These are phyloP conservation scores for Megalurothrips usitatus DNA, from an alignment of 2,888 invertebrate genomes.

Conservation along the genomic window DNA sequence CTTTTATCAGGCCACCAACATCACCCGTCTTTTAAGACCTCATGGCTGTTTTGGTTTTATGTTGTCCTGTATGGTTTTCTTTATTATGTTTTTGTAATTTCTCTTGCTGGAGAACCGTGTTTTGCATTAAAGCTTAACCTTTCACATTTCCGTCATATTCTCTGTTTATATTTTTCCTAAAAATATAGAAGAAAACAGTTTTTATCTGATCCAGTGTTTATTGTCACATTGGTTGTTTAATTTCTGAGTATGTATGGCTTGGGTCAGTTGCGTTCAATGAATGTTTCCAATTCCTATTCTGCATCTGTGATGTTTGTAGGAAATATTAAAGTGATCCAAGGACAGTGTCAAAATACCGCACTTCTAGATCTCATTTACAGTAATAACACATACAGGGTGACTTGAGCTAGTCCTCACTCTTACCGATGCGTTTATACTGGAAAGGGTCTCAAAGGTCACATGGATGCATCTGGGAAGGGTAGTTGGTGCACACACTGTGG, in stretches of 20 bases:
- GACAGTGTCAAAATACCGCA: no score
- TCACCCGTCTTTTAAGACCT: neutral
- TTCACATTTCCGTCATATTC: neutral
- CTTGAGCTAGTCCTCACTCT: neutral
- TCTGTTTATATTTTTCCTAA: neutral
- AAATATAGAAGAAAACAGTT: neutral
- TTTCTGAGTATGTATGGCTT: no score
- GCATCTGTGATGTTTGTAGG: no score
- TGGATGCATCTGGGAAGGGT: neutral
- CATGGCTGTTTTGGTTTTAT: neutral
- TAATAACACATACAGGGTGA: neutral
- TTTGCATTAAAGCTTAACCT: neutral
- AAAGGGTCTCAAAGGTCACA: neutral
- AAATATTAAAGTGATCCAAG: no score
- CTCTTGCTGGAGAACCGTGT: neutral
- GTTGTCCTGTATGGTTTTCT: neutral
- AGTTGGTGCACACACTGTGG: neutral
- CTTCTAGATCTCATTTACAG: neutral
- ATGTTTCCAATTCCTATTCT: no score
- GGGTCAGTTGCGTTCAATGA: no score
- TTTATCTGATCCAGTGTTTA: neutral
- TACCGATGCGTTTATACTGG: neutral
- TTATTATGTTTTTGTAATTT: neutral
- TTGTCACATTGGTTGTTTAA: neutral
- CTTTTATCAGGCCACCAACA: neutral